Evolutionary conservation across 2,113 vertebrate species (phyloP), one percentile per base, ranked within the genome.

Genomic region (Andinoacara biseriatus): DNA sequence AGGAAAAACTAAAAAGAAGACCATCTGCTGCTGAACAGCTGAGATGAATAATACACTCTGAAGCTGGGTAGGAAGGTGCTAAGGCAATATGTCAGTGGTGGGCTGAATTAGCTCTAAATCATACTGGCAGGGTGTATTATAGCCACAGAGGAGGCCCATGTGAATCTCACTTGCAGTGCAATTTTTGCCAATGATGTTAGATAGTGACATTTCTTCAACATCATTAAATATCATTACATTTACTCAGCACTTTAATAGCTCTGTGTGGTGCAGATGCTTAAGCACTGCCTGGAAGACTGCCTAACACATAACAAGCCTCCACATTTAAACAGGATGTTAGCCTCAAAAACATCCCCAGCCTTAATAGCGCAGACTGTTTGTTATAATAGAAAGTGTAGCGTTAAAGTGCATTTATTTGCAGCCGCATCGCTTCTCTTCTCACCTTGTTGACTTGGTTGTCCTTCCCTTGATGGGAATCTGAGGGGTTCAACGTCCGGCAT

Each of bases 401-500:
- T 72, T 54, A n/a, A 31, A 52, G 67, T 72, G 3, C 26, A 54
- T 52, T 72, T 72, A n/a, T n/a, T 72, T 8, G 43, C 43, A 49
- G 65, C 43, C 49, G 24, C 65, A 20, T 49, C 24, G 43, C 1
- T 59, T n/a, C 18, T 35, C 3, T 14, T 33, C 89, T 92, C 80
- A 95, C 94, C 94, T 93, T 74, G 89, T 62, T 90, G 86, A 74
- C 31, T 52, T 1, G 81, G 49, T 58, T 59, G 67, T 54, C 75
- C 91, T 78, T 95, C 94, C 52, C 82, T 91, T 20, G 93, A 93
- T 20, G 93, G 89, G 79, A 85, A 90, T 80, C 89, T 92, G 78
- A 90, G 89, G 11, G 94, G 89, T 79, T 95, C 88, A 18, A 92
- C 65, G 54, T 94, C 92, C 5, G 93, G 91, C 95, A 95, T 95